Percentiles rank a stretch among this genome's conserved stretches.
Evolutionary conservation across 2,113 vertebrate species (phyloP).

Genomic region (Pelmatolapia mariae): DNA sequence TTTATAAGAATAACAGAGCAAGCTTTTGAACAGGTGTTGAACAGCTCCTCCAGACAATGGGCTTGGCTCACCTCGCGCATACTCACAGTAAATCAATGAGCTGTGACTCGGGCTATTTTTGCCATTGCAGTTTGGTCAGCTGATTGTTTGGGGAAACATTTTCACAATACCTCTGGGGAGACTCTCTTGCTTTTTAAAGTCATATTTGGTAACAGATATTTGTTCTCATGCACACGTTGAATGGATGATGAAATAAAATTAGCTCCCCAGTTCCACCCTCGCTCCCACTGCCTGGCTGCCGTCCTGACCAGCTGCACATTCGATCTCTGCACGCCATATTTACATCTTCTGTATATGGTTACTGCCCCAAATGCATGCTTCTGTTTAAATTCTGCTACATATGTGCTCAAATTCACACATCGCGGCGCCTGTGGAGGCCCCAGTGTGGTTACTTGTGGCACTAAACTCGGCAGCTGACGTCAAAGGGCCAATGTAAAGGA

Average conservation of each 20-base stretch:
- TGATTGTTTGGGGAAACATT: not conserved
- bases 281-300: not conserved
- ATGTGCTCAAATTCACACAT: not conserved
- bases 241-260: not conserved
- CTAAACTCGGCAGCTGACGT: not conserved
- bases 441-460: not conserved
- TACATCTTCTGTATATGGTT: not conserved
- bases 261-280: not conserved
- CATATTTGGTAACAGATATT: not conserved
- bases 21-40: conserved; percentile 64
- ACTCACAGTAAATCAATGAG: conserved; percentile 42
- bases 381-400: not conserved
- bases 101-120: conserved; percentile 28
- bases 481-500: not conserved
- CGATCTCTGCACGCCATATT: not conserved
- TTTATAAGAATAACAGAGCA: conserved; percentile 60
- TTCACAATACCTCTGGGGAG: not conserved
- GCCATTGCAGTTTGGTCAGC: not conserved
- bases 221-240: not conserved
- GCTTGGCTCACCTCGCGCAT: conserved; percentile 39
- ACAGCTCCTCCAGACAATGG: conserved; percentile 53
- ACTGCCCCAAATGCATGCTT: not conserved
- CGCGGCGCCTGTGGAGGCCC: not conserved
- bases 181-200: not conserved
- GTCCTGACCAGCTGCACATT: not conserved